A percentile compares a stretch with the other conserved stretches of the same genome.
phyloP scores from a whole-genome alignment of 2,113 vertebrate species.

The Galeopterus variegatus region DNA sequence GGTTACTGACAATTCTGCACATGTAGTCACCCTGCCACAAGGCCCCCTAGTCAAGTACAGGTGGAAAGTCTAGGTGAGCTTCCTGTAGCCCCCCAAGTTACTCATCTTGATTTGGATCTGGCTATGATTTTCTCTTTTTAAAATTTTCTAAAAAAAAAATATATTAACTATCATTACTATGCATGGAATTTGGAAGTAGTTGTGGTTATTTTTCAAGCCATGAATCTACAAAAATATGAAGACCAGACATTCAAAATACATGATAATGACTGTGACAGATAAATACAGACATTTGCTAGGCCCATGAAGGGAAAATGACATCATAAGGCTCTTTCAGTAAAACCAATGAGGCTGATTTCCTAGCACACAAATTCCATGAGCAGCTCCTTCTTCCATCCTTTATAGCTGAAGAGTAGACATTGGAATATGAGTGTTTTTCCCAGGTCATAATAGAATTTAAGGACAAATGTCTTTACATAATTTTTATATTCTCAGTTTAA shows the following conservation, averaged over 20 bases:
- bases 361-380: not conserved
- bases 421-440: not conserved
- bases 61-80: not conserved
- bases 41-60: rapidly evolving
- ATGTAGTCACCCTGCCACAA: rapidly evolving
- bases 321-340: not conserved
- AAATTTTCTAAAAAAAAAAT: not conserved
- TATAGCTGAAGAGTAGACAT: not conserved
- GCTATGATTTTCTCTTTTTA: not conserved
- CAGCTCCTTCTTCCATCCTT: not conserved
- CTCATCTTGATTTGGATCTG: not conserved
- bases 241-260: not conserved
- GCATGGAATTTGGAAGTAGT: not conserved
- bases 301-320: not conserved
- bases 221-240: not conserved
- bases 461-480: constrained; percentile 50
- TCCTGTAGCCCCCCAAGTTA: not conserved
- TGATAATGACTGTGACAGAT: not conserved
- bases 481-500: constrained; percentile 40
- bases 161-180: not conserved
- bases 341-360: not conserved
- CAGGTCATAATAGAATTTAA: constrained; percentile 50
- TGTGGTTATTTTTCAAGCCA: not conserved
- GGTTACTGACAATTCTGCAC: not conserved
- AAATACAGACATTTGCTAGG: not conserved